Evolutionary conservation across 1,140 invertebrate species (phyloP), one percentile per base, ranked within the genome.

Genomic region (Euwallacea fornicatus): DNA sequence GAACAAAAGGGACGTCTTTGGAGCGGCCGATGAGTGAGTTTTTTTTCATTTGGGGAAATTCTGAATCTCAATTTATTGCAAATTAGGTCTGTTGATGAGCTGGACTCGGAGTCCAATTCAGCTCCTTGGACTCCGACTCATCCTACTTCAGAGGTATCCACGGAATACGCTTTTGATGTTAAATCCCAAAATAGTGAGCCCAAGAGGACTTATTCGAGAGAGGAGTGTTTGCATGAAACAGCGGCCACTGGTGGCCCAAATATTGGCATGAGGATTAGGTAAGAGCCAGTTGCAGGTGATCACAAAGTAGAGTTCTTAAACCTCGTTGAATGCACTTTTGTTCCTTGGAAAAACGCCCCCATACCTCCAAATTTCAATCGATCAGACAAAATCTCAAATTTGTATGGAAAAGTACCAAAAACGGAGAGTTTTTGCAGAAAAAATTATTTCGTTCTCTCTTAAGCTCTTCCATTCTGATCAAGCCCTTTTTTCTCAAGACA

Each of bases 141-240:
- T 7, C 75, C 74, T 7, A 74, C 64, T 8, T 67, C 77, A 76
- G 82, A 78, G 73, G 76, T 75, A 10, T 69, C 73, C 43, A 71
- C 74, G 7, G 78, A 79, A 58, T 77, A 80, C 59, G 63, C 70
- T 53, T 74, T 76, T 70, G 74, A 76, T 66, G 16, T 78, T 72
- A 73, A 71, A 73, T 4, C 21, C 4, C 21, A 33, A 33, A 16
- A 75, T 55, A 59, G 77, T 46, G 75, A 82, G 77, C 77, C 82
- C 79, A 79, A 84, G 78, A 83, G 83, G 77, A 84, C 87, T 50
- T 91, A 87, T 85, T 88, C 88, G 1, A 82, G 89, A 13, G 90
- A 92, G 77, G 86, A 91, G 72, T 90, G 87, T 82, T 83, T 91
- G 4, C 91, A 92, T 79, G 87, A 89, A 75, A 88, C 84, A 8